These are phyloP conservation scores for Ooceraea biroi DNA, from an alignment of 1,140 invertebrate species.

Conservation along the genomic window DNA sequence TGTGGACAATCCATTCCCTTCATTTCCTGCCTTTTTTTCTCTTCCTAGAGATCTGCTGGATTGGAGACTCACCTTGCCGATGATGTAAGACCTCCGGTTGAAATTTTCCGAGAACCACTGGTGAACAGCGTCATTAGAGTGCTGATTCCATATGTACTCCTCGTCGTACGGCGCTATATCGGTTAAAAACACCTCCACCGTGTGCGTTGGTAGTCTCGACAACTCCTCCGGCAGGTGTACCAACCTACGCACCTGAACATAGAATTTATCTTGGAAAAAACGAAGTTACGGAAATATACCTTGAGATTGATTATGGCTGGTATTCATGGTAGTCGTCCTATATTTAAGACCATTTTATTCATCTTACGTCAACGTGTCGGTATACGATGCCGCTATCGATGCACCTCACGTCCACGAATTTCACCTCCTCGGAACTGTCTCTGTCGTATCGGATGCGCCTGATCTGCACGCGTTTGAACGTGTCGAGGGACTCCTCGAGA, in stretches of 20 bases:
- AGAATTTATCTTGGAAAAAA: neutral
- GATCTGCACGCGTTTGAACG: slow-evolving; percentile 80
- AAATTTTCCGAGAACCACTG: slow-evolving; percentile 78
- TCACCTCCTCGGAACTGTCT: slow-evolving; percentile 50
- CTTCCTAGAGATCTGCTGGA: slow-evolving; percentile 2
- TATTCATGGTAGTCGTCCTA: too few relatives aligned
- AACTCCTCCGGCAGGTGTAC: slow-evolving; percentile 79
- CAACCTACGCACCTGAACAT: slow-evolving; percentile 74
- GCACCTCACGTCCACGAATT: slow-evolving; percentile 73
- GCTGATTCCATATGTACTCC: slow-evolving; percentile 81
- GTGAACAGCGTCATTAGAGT: slow-evolving; percentile 66
- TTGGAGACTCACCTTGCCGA: slow-evolving; percentile 76
- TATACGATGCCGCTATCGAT: slow-evolving; percentile 80
- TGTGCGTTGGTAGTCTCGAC: slow-evolving; percentile 68
- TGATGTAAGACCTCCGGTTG: slow-evolving; percentile 70
- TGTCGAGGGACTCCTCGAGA: slow-evolving; percentile 74
- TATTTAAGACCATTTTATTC: neutral
- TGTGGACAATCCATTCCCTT: slow-evolving; percentile 65
- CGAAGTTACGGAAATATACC: neutral
- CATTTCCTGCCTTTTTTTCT: neutral
- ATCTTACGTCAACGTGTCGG: slow-evolving; percentile 71
- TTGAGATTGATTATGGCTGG: too few relatives aligned
- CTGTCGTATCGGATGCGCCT: slow-evolving; percentile 71
- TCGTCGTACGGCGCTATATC: slow-evolving; percentile 80
- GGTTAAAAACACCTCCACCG: slow-evolving; percentile 81